phyloP scores from a whole-genome alignment of 2,888 invertebrate species.

The Catocala fraxini region DNA sequence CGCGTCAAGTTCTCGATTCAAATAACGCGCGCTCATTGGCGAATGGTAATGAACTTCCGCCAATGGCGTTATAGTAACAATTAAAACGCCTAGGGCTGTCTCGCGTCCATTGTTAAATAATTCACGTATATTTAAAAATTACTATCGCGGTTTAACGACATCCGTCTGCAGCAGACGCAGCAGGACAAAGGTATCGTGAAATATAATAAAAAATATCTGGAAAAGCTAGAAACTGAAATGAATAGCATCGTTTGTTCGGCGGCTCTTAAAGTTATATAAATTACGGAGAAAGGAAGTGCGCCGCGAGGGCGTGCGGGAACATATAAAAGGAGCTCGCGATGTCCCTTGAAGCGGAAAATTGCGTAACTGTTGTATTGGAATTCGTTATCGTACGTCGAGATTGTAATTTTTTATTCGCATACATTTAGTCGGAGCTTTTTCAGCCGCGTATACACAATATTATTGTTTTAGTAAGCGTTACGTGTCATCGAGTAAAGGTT shows the following conservation, averaged over 20 bases:
- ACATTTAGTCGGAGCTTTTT: constrained; percentile 11
- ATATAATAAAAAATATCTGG: constrained; percentile 53
- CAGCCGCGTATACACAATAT: too few species aligned
- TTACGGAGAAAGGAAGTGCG: constrained; percentile 55
- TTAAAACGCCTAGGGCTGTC: constrained; percentile 68
- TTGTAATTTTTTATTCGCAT: constrained; percentile 33
- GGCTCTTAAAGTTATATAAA: constrained; percentile 65
- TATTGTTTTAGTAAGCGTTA: constrained; percentile 1
- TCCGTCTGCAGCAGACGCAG: constrained; percentile 63
- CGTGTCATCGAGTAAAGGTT: neutral
- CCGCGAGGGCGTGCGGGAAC: constrained; percentile 46
- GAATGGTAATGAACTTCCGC: constrained; percentile 72
- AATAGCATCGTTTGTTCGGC: constrained; percentile 65
- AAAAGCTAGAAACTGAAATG: constrained; percentile 47
- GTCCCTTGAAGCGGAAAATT: constrained; percentile 62
- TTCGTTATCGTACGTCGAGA: constrained; percentile 47
- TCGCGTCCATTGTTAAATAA: constrained; percentile 58
- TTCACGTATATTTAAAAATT: constrained; percentile 56
- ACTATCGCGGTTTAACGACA: constrained; percentile 62
- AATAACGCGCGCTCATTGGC: constrained; percentile 69
- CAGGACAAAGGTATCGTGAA: constrained; percentile 55
- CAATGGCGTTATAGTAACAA: constrained; percentile 68
- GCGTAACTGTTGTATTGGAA: constrained; percentile 58
- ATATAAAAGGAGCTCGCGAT: constrained; percentile 60
- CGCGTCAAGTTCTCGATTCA: constrained; percentile 63